Evolutionary conservation across 2,888 invertebrate species (phyloP), one percentile per base, ranked within the genome.

Genomic region (Mycogona germanica): DNA sequence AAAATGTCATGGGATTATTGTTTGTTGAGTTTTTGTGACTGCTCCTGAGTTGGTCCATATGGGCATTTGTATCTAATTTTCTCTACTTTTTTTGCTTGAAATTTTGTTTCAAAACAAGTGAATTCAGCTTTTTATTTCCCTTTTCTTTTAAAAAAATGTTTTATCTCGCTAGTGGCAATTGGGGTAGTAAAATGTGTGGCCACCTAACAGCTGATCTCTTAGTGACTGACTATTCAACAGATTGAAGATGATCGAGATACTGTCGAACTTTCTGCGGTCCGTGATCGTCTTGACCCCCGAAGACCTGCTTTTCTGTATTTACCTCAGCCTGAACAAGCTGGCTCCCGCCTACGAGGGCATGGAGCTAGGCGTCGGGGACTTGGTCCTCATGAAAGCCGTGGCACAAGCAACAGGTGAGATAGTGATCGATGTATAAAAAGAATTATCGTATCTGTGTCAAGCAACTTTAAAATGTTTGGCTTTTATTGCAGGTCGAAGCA

Each of bases 351-450:
- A 95, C 68, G 88, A 93, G 70, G 96, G 79, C 28, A 62, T 88
- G 26, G 91, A 92, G 68, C 71, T 89, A 64, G 97, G 97, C n/a
- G 80, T 93, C 49, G 97, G 97, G 0, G 97, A 98, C 66, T 86
- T 84, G 0, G 84, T 86, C 60, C 73, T 98, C 48, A 87, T 95
- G 82, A 95, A 93, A 74, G 91, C 93, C 0, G 83, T 97, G 46
- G 89, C 88, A 0, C 83, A 84, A 66, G 82, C 87, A 56, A 92
- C 92, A 3, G n/a, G n/a, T n/a, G n/a, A n/a, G n/a, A n/a, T n/a
- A n/a, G n/a, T n/a, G n/a, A n/a, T n/a, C n/a, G n/a, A n/a, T n/a
- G n/a, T n/a, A n/a, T n/a, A n/a, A n/a, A n/a, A n/a, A n/a, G n/a
- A n/a, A n/a, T n/a, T n/a, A n/a, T n/a, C n/a, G n/a, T n/a, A n/a